Evolutionary conservation across 2,113 vertebrate species (phyloP).

Genomic region (Athene cunicularia): DNA sequence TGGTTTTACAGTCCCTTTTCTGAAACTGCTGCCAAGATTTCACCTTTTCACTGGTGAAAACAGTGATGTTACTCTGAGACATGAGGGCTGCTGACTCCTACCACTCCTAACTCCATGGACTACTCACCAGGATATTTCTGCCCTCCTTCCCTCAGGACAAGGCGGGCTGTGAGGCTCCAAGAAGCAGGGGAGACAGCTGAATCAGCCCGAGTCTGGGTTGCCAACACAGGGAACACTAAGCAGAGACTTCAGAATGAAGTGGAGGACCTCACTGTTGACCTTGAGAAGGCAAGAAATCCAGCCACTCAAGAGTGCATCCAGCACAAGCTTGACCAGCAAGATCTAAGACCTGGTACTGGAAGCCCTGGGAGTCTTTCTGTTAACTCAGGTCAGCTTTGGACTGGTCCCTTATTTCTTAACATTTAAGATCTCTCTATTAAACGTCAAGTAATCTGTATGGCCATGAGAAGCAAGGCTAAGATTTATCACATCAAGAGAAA

Average conservation of each 20-base stretch:
- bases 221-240: conserved; percentile 75
- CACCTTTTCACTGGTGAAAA: not conserved
- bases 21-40: not conserved
- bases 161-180: conserved; percentile 71
- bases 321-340: not conserved
- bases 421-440: not conserved
- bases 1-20: not conserved
- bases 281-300: conserved; percentile 70
- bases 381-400: not conserved
- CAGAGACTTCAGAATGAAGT: conserved; percentile 78
- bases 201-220: conserved; percentile 64
- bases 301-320: not conserved
- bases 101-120: not conserved
- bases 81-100: not conserved
- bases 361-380: not conserved
- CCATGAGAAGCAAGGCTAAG: not conserved
- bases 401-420: not conserved
- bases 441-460: not conserved
- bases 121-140: not conserved
- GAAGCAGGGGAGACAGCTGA: conserved; percentile 75
- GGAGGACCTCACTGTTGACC: conserved; percentile 74
- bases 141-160: conserved; percentile 28
- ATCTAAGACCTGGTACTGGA: not conserved
- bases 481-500: conserved; percentile 16
- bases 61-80: not conserved